phyloP scores from a whole-genome alignment of 2,888 invertebrate species.

The Caenorhabditis panamensis region DNA sequence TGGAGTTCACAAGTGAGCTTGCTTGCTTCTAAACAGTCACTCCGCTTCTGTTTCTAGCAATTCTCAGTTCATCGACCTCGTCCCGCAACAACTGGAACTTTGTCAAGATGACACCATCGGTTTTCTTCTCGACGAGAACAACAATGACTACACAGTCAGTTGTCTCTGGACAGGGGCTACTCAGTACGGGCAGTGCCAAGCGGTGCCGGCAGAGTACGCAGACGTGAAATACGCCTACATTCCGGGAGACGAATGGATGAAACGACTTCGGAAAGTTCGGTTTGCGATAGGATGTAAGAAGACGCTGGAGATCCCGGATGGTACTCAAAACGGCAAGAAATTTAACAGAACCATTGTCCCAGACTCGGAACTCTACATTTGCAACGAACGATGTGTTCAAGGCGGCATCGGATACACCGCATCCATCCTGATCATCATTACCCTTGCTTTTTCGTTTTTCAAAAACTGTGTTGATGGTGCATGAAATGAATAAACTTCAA shows the following conservation, averaged over 20 bases:
- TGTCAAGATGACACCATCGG: slow-evolving; percentile 58
- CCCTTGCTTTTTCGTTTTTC: slow-evolving; percentile 42
- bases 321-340: too few relatives aligned
- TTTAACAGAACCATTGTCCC: background rate
- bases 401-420: slow-evolving; percentile 64
- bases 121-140: slow-evolving; percentile 58
- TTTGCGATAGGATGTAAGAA: slow-evolving; percentile 9
- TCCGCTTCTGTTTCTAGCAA: slow-evolving; percentile 7
- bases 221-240: slow-evolving; percentile 36
- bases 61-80: background rate
- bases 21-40: background rate
- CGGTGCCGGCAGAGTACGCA: slow-evolving; percentile 57
- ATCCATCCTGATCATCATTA: slow-evolving; percentile 46
- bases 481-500: slow-evolving; percentile 15
- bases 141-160: slow-evolving; percentile 40
- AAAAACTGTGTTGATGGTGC: slow-evolving; percentile 37
- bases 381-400: slow-evolving; percentile 66
- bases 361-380: slow-evolving; percentile 58
- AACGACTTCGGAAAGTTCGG: slow-evolving; percentile 27
- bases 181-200: slow-evolving; percentile 51
- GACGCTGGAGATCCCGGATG: too few relatives aligned
- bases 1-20: slow-evolving; percentile 28
- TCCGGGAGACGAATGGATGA: slow-evolving; percentile 13
- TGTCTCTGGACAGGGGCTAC: slow-evolving; percentile 66
- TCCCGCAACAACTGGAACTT: background rate